Conservation (phyloP, 2,888 invertebrate species). For the Gortyna flavago region DNA sequence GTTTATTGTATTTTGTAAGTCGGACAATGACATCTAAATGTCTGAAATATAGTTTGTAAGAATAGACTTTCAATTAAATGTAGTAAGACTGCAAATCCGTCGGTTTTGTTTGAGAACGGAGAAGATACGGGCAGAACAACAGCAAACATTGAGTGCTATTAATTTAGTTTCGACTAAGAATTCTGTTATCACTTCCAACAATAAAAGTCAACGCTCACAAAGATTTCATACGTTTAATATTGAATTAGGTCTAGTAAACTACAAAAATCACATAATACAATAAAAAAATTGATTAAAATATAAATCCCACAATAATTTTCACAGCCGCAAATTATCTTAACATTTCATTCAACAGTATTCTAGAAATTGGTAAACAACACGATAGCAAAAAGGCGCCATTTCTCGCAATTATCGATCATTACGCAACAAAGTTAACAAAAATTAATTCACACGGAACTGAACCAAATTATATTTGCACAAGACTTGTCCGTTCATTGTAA, state of each 20-base stretch:
- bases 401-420: slow-evolving; percentile 44
- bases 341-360: background rate
- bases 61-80: slow-evolving; percentile 14
- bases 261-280: background rate
- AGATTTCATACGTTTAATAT: background rate
- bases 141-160: slow-evolving; percentile 4
- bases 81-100: slow-evolving; percentile 21
- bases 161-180: background rate
- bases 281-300: background rate
- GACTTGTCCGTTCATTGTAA: slow-evolving; percentile 82
- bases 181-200: background rate
- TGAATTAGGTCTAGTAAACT: background rate
- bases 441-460: slow-evolving; percentile 68
- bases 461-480: slow-evolving; percentile 84
- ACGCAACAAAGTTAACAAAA: slow-evolving; percentile 60
- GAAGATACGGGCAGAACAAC: background rate
- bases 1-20: slow-evolving; percentile 50
- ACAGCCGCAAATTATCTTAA: slow-evolving; percentile 1
- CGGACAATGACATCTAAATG: slow-evolving; percentile 39
- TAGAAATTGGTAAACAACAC: slow-evolving; percentile 28
- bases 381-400: slow-evolving; percentile 32
- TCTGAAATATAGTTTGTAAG: background rate
- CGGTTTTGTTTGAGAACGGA: background rate
- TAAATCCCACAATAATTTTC: background rate
- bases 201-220: background rate